Base-by-base conservation (phyloP, 23 tunicate species). In the Styela clava region DNA sequence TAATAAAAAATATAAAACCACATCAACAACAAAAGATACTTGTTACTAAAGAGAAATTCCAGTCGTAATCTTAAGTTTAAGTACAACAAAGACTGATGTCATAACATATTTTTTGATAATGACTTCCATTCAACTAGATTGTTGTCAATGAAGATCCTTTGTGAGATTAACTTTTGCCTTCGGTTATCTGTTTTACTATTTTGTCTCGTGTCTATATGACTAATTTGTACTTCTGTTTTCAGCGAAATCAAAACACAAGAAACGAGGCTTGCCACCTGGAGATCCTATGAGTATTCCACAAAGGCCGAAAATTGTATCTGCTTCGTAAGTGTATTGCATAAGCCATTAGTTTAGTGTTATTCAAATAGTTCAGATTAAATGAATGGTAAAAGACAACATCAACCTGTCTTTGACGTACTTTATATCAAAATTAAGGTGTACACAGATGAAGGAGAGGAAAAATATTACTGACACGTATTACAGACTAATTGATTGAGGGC, bases 161-260 rank as follows among this genome's bases (percentile, higher is more conserved):
- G n/a, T n/a, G n/a, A n/a, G n/a, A n/a, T n/a, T n/a, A n/a, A n/a
- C n/a, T n/a, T n/a, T n/a, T n/a, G n/a, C n/a, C n/a, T n/a, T n/a
- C n/a, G n/a, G n/a, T n/a, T n/a, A n/a, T n/a, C n/a, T n/a, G n/a
- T n/a, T n/a, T n/a, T 44, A 44, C 12, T 44, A 12, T 44, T 44
- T 5, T 44, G 12, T 12, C 7, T 44, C 7, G 12, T 44, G 56
- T 44, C 56, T 5, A 44, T 44, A 5, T 44, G 56, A 44, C 56
- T 7, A 44, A 44, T 25, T 67, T 29, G 30, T 16, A 67, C n/a
- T 27, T 29, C 71, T 29, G 0, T 67, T 67, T 67, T 67, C 71
- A 67, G 71, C 0, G 16, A 67, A 67, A 67, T 67, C 71, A 18
- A 25, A 67, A 27, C 71, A 67, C 71, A 67, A 67, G 24, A 67